These are phyloP conservation scores for Euproctis similis DNA, from an alignment of 2,888 invertebrate genomes.

Conservation along the genomic window DNA sequence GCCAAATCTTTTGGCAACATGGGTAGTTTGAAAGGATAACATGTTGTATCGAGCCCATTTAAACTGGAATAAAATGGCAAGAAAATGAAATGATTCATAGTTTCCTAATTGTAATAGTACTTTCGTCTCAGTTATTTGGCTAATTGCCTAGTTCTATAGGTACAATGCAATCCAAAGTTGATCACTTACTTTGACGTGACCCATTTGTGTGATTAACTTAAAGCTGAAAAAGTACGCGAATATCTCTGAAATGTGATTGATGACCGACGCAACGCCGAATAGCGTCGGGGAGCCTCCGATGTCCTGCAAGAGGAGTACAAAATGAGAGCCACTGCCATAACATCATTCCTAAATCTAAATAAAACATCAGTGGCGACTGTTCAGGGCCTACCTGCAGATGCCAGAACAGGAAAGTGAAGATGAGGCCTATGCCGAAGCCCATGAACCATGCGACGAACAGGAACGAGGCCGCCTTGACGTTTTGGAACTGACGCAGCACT, in stretches of 20 bases:
- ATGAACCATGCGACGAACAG: slow-evolving; percentile 98
- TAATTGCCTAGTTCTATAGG: too few relatives aligned
- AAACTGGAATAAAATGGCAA: too few relatives aligned
- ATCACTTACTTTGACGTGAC: slow-evolving; percentile 93
- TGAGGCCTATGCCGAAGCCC: slow-evolving; percentile 99
- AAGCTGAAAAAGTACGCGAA: slow-evolving; percentile 99
- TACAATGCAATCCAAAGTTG: too few relatives aligned
- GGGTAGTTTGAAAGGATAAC: too few relatives aligned
- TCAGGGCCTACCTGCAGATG: slow-evolving; percentile 85
- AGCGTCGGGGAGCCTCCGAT: slow-evolving; percentile 97
- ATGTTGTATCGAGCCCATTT: too few relatives aligned
- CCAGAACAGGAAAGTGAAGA: slow-evolving; percentile 99
- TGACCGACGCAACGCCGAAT: slow-evolving; percentile 98
- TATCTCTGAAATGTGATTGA: slow-evolving; percentile 99
- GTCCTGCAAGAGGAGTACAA: slow-evolving; percentile 74
- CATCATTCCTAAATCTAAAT: neutral
- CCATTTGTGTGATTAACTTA: slow-evolving; percentile 93
- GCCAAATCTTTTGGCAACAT: too few relatives aligned
- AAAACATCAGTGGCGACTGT: too few relatives aligned
- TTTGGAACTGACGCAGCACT: slow-evolving; percentile 91
- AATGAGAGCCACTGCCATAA: neutral
- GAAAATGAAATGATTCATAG: neutral
- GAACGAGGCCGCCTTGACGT: slow-evolving; percentile 92
- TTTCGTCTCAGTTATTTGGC: too few relatives aligned
- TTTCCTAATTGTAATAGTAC: too few relatives aligned